Conservation (phyloP, 2,113 vertebrate genomes). For the Spheniscus mendiculus region DNA sequence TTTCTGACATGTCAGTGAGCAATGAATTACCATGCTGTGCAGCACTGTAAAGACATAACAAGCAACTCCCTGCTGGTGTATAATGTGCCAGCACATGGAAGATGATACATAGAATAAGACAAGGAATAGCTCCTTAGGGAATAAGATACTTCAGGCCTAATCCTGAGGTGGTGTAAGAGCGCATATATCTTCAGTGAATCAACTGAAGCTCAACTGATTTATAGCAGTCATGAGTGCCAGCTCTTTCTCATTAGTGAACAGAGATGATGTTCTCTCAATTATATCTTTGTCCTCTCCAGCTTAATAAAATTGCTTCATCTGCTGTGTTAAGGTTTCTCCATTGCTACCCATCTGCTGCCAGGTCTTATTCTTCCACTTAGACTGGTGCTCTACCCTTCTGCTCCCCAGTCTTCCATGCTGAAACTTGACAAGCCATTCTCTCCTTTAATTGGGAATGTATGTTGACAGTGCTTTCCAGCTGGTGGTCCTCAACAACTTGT, state of each 20-base stretch:
- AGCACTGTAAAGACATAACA: background rate
- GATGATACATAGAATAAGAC: background rate
- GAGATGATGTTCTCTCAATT: background rate
- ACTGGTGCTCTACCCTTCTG: background rate
- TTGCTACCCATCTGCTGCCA: background rate
- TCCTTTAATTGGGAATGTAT: background rate
- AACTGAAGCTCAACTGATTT: background rate
- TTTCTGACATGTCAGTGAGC: background rate
- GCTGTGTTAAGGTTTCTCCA: background rate
- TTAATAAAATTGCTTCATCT: background rate
- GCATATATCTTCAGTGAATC: background rate
- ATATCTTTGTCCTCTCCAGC: background rate
- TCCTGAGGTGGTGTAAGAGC: background rate
- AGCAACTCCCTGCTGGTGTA: background rate
- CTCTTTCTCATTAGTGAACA: background rate
- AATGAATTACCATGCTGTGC: background rate
- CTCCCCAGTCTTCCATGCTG: background rate
- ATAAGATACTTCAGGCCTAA: background rate
- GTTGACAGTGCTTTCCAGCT: background rate
- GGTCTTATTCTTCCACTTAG: background rate
- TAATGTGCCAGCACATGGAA: background rate
- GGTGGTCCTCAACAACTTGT: background rate
- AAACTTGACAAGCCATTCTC: background rate
- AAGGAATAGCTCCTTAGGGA: background rate
- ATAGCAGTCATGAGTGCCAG: background rate